A percentile compares a stretch with the other conserved stretches of the same genome.
phyloP scores from a whole-genome alignment of 2,888 invertebrate genomes.

The Myathropa florea region DNA sequence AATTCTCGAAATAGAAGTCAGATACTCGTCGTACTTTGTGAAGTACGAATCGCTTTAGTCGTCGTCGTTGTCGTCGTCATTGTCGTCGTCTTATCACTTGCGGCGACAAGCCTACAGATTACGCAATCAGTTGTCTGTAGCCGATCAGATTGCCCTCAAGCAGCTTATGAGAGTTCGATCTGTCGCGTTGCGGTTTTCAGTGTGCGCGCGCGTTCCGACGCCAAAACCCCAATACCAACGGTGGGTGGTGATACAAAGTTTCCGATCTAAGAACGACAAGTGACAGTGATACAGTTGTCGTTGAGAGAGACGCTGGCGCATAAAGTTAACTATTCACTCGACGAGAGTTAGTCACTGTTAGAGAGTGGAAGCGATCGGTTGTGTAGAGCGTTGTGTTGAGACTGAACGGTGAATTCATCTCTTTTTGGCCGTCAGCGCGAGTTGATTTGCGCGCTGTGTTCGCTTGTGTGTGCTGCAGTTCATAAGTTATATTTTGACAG shows the following conservation, averaged over 20 bases:
- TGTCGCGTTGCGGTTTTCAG: not conserved
- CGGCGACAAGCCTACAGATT: not conserved
- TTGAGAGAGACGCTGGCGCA: not conserved
- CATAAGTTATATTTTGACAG: constrained; percentile 24
- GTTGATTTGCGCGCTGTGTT: constrained; percentile 10
- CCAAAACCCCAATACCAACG: not conserved
- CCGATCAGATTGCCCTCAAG: not conserved
- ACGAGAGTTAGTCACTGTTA: constrained; percentile 54
- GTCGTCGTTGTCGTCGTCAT: not conserved
- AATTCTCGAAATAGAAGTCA: not conserved
- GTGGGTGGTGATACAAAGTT: not conserved
- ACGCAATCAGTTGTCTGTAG: not conserved
- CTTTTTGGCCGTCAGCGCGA: constrained; percentile 43
- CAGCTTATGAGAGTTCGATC: not conserved
- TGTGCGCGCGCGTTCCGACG: not conserved
- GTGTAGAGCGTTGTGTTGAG: constrained; percentile 9
- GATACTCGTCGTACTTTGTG: no score
- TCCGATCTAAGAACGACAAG: not conserved
- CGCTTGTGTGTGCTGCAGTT: constrained; percentile 3
- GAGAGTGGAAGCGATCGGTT: constrained; percentile 62
- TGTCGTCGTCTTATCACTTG: not conserved
- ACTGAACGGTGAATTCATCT: not conserved
- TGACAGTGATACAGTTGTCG: not conserved
- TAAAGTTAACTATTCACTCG: constrained; percentile 15
- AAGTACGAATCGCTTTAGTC: no score